A percentile compares a stretch with the other conserved stretches of the same genome.
Evolutionary conservation across 2,113 vertebrate species (phyloP).

Genomic region (Scytalopus superciliaris): DNA sequence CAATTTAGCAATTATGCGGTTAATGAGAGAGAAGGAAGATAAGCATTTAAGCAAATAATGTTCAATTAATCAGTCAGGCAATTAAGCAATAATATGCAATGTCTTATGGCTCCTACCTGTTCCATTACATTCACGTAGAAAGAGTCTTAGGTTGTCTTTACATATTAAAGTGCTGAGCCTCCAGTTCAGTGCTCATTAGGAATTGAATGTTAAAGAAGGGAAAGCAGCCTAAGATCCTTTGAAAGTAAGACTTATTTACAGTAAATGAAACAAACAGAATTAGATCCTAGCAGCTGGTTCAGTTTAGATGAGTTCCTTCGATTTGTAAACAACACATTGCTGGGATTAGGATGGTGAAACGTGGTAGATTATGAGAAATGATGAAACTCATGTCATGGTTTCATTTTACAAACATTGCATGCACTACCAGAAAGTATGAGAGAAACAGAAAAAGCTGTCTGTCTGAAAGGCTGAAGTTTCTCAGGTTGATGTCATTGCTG

Average conservation of each 20-base stretch:
- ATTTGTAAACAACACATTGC: neutral
- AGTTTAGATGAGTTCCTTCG: neutral
- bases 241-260: neutral
- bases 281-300: neutral
- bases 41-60: slow-evolving; percentile 16
- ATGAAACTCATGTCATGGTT: neutral
- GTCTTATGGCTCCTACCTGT: neutral
- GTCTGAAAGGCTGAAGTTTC: neutral
- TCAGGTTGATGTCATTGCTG: neutral
- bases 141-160: neutral
- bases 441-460: neutral
- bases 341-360: neutral
- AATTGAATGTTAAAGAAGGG: neutral
- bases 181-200: neutral
- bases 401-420: neutral
- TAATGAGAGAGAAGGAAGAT: neutral
- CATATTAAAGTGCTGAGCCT: neutral
- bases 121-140: neutral
- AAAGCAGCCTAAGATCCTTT: neutral
- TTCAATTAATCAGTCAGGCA: neutral
- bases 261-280: neutral
- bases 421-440: neutral
- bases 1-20: neutral
- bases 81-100: slow-evolving; percentile 14
- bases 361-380: neutral